These are phyloP conservation scores for Oriolus oriolus DNA, from an alignment of 2,113 vertebrate species.

Conservation along the genomic window DNA sequence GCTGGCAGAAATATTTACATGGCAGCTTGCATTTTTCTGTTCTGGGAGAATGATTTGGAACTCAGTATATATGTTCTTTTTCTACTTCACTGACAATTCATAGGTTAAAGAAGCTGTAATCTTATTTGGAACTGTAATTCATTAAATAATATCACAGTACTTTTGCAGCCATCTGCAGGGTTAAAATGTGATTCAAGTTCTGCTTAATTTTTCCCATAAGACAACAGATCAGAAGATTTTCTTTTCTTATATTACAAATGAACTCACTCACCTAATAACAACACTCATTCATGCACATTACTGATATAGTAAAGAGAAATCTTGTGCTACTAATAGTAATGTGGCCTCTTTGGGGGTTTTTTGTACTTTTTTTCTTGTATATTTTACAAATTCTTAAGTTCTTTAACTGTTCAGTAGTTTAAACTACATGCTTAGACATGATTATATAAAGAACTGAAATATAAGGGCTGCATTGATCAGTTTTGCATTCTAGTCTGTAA, in stretches of 20 bases:
- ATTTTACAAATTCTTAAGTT: neutral
- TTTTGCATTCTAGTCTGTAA: neutral
- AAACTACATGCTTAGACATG: neutral
- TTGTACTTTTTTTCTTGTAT: neutral
- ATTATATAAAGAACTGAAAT: neutral
- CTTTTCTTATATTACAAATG: neutral
- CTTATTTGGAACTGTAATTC: constrained; percentile 9
- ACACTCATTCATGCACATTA: neutral
- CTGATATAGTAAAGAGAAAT: neutral
- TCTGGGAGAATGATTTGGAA: constrained; percentile 12
- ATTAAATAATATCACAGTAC: neutral
- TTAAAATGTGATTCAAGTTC: neutral
- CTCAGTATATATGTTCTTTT: neutral
- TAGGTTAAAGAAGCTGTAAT: neutral
- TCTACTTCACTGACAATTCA: constrained; percentile 8
- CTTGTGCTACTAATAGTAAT: neutral
- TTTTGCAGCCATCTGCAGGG: neutral
- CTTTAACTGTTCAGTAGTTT: neutral
- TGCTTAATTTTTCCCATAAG: neutral
- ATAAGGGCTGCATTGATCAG: neutral
- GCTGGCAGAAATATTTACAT: constrained; percentile 15
- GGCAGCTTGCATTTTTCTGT: neutral
- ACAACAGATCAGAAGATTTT: neutral
- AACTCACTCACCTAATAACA: neutral
- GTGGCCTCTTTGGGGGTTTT: neutral